Conservation (phyloP, 2,113 vertebrate species). For the Monarcha castaneiventris region DNA sequence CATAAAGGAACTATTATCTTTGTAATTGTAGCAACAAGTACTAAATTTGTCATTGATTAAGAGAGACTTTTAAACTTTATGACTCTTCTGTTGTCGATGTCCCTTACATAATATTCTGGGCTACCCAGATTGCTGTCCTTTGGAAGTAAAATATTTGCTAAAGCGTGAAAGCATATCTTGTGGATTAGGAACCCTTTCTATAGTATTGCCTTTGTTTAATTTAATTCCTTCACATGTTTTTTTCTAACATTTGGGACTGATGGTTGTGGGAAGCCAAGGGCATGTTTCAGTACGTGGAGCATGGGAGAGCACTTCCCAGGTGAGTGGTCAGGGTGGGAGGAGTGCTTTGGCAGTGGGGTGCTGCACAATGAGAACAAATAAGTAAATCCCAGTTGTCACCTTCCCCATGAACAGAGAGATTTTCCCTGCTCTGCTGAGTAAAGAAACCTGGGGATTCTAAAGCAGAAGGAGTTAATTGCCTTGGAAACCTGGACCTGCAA, state of each 20-base stretch:
- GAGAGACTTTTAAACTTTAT: slow-evolving; percentile 78
- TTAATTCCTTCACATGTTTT: slow-evolving; percentile 22
- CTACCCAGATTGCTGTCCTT: slow-evolving; percentile 56
- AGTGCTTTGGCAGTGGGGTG: not conserved
- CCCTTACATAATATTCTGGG: slow-evolving; percentile 29
- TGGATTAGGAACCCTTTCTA: not conserved
- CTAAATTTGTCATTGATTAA: slow-evolving; percentile 82
- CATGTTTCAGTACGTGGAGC: not conserved
- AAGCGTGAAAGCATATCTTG: not conserved
- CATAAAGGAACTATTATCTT: slow-evolving; percentile 84
- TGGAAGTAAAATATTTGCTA: slow-evolving; percentile 62
- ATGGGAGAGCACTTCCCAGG: not conserved
- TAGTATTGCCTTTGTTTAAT: slow-evolving; percentile 3
- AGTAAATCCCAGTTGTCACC: not conserved
- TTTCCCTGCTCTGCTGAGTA: not conserved
- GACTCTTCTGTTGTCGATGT: slow-evolving; percentile 62
- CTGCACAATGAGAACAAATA: rapidly evolving
- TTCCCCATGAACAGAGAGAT: not conserved
- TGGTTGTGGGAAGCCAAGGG: not conserved
- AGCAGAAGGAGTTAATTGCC: not conserved
- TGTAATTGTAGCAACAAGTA: slow-evolving; percentile 83
- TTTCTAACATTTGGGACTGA: not conserved
- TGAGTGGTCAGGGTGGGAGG: not conserved
- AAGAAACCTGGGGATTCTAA: not conserved
- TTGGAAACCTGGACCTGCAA: not conserved